Percentiles rank a stretch among this genome's conserved stretches.
Evolutionary conservation across 2,113 vertebrate species (phyloP).

Genomic region (Pseudorectes ferrugineus): DNA sequence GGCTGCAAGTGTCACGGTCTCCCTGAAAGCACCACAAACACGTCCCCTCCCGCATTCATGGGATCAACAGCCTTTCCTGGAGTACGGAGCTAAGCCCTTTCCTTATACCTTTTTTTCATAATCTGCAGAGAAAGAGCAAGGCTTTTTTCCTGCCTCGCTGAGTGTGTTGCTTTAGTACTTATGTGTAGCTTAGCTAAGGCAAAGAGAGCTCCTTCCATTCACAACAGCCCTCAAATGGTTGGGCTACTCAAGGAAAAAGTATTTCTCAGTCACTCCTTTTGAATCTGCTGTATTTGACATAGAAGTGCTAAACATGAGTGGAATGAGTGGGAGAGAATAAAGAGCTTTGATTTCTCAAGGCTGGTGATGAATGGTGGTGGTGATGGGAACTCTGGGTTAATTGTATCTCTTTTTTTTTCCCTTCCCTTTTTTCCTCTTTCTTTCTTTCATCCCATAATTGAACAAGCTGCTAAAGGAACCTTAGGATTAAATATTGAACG

Average conservation of each 20-base stretch:
- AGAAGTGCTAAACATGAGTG: neutral
- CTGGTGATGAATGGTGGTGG: neutral
- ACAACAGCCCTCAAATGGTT: neutral
- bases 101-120: neutral
- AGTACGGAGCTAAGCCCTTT: accelerated
- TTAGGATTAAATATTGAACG: constrained; percentile 5
- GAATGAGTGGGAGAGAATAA: neutral
- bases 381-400: neutral
- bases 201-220: neutral
- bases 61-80: neutral
- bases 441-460: neutral
- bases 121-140: neutral
- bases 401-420: neutral
- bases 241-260: neutral
- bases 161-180: neutral
- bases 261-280: neutral
- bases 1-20: neutral
- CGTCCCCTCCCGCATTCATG: accelerated
- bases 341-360: neutral
- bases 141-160: neutral
- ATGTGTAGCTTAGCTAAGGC: neutral
- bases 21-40: neutral
- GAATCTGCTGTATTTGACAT: neutral
- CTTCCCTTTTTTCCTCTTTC: no score
- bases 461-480: neutral